A percentile compares a stretch with the other conserved stretches of the same genome.
These are phyloP conservation scores for Caenorhabditis panamensis DNA, from an alignment of 2,888 invertebrate genomes.

Conservation along the genomic window DNA sequence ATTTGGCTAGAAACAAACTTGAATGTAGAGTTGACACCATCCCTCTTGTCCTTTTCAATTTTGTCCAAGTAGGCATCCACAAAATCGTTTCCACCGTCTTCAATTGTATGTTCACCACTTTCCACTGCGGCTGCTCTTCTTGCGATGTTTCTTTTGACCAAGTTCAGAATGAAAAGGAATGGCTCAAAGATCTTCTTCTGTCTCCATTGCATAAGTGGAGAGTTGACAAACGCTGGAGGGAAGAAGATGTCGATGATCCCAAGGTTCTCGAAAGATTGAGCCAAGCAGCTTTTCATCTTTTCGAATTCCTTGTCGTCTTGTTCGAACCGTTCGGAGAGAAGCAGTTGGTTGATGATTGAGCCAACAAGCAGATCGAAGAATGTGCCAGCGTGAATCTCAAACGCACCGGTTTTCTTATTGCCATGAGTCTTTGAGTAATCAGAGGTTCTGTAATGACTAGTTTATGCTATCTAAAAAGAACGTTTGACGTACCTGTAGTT, in stretches of 20 bases:
- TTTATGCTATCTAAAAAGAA: background rate
- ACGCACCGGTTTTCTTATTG: slow-evolving; percentile 14
- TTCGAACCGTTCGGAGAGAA: slow-evolving; percentile 49
- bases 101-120: slow-evolving; percentile 46
- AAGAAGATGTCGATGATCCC: slow-evolving; percentile 42
- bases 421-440: slow-evolving; percentile 19
- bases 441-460: slow-evolving; percentile 6
- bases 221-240: slow-evolving; percentile 41
- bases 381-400: slow-evolving; percentile 25
- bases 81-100: slow-evolving; percentile 62
- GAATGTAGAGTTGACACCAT: slow-evolving; percentile 41
- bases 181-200: slow-evolving; percentile 38
- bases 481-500: background rate
- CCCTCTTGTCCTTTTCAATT: slow-evolving; percentile 62
- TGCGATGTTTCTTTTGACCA: slow-evolving; percentile 27
- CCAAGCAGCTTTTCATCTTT: slow-evolving; percentile 38
- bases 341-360: slow-evolving; percentile 53
- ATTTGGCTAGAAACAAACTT: slow-evolving; percentile 13
- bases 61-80: slow-evolving; percentile 65
- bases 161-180: slow-evolving; percentile 30
- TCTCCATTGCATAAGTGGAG: slow-evolving; percentile 49
- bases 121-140: slow-evolving; percentile 32
- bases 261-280: slow-evolving; percentile 43
- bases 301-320: slow-evolving; percentile 49
- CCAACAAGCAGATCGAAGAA: slow-evolving; percentile 59